phyloP scores from a whole-genome alignment of 2,888 invertebrate genomes.

The Rotaria macrura region DNA sequence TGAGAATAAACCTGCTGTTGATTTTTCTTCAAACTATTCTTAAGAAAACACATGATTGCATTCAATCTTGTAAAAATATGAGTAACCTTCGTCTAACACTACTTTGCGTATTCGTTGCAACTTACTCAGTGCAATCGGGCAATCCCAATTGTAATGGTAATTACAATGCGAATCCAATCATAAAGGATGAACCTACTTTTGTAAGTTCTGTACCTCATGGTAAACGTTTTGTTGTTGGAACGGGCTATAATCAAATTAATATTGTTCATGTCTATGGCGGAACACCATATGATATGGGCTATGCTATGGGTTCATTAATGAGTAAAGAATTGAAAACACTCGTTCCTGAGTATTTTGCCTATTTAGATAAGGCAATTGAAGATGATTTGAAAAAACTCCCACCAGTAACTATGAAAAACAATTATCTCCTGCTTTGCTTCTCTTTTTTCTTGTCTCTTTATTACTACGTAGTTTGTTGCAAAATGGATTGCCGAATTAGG shows the following conservation, averaged over 20 bases:
- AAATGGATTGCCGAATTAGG: background rate
- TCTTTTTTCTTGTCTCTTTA: background rate
- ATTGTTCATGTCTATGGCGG: background rate
- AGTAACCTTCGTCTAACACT: background rate
- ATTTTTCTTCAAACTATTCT: background rate
- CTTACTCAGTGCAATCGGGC: background rate
- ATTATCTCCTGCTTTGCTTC: background rate
- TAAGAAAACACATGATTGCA: background rate
- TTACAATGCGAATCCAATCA: background rate
- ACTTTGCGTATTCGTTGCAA: background rate
- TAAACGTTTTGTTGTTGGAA: background rate
- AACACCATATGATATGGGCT: slow-evolving; percentile 3
- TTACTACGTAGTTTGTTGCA: background rate
- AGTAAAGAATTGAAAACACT: background rate
- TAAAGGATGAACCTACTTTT: background rate
- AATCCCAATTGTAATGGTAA: background rate
- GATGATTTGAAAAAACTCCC: background rate
- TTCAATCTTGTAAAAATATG: background rate
- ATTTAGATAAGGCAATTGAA: background rate
- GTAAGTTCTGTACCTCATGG: background rate
- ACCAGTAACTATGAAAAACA: background rate
- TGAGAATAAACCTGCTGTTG: background rate
- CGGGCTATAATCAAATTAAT: background rate
- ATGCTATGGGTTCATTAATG: background rate
- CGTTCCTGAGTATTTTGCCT: background rate